phyloP scores from a whole-genome alignment of 2,797 vertebrate species.

The Acrossocheilus fasciatus region DNA sequence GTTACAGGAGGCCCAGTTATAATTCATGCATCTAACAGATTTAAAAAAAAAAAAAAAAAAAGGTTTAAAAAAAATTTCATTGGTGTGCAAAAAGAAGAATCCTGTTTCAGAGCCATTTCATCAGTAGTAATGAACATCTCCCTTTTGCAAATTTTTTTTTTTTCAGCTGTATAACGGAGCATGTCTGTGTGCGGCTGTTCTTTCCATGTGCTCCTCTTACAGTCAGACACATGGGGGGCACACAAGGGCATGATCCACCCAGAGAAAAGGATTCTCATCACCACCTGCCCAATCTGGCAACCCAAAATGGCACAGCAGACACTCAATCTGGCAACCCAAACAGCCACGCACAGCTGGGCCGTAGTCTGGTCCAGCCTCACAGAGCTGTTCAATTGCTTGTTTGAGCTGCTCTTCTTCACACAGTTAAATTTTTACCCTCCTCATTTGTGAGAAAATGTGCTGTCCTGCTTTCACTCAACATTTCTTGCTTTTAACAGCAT shows the following conservation, averaged over 20 bases:
- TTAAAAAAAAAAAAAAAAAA: background rate
- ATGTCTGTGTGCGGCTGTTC: background rate
- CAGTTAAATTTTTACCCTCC: background rate
- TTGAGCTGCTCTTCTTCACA: conserved; percentile 12
- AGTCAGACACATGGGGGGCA: conserved; percentile 29
- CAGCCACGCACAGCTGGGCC: conserved; percentile 27
- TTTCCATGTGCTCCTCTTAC: conserved; percentile 19
- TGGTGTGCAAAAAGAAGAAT: background rate
- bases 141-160: conserved; percentile 4
- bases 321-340: conserved; percentile 64
- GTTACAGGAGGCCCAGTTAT: background rate
- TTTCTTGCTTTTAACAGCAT: conserved; percentile 2
- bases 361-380: conserved; percentile 30
- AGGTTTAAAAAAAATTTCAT: background rate
- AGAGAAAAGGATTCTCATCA: conserved; percentile 65
- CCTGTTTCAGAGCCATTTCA: background rate
- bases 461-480: background rate
- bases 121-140: background rate
- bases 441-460: background rate
- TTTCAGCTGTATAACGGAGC: background rate
- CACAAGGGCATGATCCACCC: conserved; percentile 40
- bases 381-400: conserved; percentile 43
- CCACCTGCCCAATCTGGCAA: conserved; percentile 74
- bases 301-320: conserved; percentile 36
- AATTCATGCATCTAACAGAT: background rate